Evolutionary conservation across 2,888 invertebrate genomes (phyloP).

Genomic region (Eupithecia inturbata): DNA sequence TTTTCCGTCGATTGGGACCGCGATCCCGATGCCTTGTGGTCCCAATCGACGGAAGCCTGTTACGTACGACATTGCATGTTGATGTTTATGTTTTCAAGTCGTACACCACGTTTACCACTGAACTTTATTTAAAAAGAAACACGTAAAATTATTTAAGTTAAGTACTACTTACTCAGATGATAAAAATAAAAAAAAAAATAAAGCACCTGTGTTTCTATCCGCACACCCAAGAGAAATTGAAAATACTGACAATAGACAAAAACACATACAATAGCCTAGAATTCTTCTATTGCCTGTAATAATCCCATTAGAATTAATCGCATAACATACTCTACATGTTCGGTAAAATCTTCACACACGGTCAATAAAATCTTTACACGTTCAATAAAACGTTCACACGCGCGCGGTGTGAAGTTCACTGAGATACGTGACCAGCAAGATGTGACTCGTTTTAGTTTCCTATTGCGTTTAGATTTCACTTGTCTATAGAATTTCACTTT

Average conservation of each 20-base stretch:
- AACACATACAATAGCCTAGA: not conserved
- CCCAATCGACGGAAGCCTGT: no score
- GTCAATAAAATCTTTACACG: constrained; percentile 16
- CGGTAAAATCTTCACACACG: constrained; percentile 24
- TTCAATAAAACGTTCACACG: constrained; percentile 24
- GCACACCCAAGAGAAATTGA: not conserved
- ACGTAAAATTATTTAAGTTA: no score
- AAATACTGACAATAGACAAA: not conserved
- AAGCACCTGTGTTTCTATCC: not conserved
- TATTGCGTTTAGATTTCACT: constrained; percentile 71
- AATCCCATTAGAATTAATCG: constrained; percentile 25
- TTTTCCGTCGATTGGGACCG: no score
- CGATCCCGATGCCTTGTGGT: no score
- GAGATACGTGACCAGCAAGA: constrained; percentile 27
- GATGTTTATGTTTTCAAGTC: no score
- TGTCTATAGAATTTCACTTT: constrained; percentile 56
- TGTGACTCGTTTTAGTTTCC: constrained; percentile 56
- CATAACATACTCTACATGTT: constrained; percentile 23
- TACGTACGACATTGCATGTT: no score
- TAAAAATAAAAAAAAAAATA: not conserved
- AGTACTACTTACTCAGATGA: no score
- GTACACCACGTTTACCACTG: no score
- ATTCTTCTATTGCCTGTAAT: constrained; percentile 22
- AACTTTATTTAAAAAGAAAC: no score
- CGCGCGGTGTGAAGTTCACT: constrained; percentile 11